Conservation (phyloP, 2,797 vertebrate genomes). For the Dromococcyx pavoninus region DNA sequence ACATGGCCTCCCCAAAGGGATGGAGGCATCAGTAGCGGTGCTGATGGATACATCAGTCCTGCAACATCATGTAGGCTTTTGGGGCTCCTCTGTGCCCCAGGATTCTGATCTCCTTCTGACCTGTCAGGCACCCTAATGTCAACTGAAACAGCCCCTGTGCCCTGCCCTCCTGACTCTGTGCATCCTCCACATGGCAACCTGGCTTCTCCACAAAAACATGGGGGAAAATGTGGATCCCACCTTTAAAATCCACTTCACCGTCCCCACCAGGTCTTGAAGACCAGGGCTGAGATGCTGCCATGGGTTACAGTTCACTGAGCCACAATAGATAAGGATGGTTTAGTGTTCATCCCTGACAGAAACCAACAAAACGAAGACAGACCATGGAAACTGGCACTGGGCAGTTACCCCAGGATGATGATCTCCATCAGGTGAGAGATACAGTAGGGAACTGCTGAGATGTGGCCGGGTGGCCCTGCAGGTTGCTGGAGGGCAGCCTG, state of each 20-base stretch:
- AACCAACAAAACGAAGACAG: neutral
- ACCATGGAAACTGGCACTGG: fast-evolving
- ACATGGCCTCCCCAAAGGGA: neutral
- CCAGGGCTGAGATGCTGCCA: neutral
- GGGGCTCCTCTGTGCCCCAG: neutral
- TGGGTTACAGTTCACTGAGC: neutral
- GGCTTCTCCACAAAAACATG: neutral
- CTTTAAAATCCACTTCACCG: neutral
- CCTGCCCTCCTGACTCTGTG: fast-evolving
- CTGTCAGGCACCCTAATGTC: fast-evolving
- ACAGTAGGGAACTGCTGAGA: neutral
- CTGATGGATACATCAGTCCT: neutral
- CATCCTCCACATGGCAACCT: neutral
- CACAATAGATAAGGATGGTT: neutral
- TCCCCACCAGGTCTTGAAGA: neutral
- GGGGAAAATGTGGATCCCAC: neutral
- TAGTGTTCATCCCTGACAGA: neutral
- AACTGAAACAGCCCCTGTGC: neutral
- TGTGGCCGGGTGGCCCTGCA: fast-evolving
- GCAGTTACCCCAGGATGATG: neutral
- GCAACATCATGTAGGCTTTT: neutral
- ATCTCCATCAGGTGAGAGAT: neutral
- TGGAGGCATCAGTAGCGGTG: neutral
- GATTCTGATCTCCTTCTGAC: neutral
- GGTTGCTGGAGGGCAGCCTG: neutral